phyloP scores from a whole-genome alignment of 2,888 invertebrate genomes.

The Pantelozetes paolii region DNA sequence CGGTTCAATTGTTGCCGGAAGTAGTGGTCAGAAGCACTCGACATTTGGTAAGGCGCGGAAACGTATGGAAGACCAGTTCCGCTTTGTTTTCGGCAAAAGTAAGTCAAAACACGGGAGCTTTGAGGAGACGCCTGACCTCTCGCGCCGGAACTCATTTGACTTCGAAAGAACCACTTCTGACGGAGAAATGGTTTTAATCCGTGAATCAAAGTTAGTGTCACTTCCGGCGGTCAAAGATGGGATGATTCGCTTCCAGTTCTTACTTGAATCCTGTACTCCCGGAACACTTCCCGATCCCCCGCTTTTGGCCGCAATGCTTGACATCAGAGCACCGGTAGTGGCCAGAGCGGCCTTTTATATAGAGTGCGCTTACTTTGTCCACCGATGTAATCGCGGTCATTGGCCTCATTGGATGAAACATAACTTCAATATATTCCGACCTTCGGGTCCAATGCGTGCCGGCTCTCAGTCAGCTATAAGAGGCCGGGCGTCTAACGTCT shows the following conservation, averaged over 20 bases:
- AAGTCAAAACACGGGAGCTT: constrained; percentile 76
- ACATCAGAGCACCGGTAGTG: constrained; percentile 90
- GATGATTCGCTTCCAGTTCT: constrained; percentile 79
- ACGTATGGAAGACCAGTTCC: constrained; percentile 82
- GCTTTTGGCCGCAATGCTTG: constrained; percentile 84
- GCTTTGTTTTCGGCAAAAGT: constrained; percentile 52
- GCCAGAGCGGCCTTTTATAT: constrained; percentile 83
- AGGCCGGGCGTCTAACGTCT: constrained; percentile 38
- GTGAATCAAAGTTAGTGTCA: constrained; percentile 78
- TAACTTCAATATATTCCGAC: constrained; percentile 69
- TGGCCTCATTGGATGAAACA: constrained; percentile 99
- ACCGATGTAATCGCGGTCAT: constrained; percentile 94
- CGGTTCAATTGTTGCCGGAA: constrained; percentile 48
- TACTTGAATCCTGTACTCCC: constrained; percentile 91
- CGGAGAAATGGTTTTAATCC: constrained; percentile 79
- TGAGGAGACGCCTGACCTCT: constrained; percentile 61
- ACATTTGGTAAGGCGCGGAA: constrained; percentile 72
- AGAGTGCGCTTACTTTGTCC: constrained; percentile 94
- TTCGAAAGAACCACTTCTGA: constrained; percentile 60
- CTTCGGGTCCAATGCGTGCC: constrained; percentile 57
- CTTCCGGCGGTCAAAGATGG: constrained; percentile 69
- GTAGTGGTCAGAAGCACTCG: constrained; percentile 45
- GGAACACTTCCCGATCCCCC: constrained; percentile 95
- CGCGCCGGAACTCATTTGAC: constrained; percentile 42
- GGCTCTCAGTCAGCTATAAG: constrained; percentile 37